These are phyloP conservation scores for Melanostoma mellinum DNA, from an alignment of 2,888 invertebrate species.

Conservation along the genomic window DNA sequence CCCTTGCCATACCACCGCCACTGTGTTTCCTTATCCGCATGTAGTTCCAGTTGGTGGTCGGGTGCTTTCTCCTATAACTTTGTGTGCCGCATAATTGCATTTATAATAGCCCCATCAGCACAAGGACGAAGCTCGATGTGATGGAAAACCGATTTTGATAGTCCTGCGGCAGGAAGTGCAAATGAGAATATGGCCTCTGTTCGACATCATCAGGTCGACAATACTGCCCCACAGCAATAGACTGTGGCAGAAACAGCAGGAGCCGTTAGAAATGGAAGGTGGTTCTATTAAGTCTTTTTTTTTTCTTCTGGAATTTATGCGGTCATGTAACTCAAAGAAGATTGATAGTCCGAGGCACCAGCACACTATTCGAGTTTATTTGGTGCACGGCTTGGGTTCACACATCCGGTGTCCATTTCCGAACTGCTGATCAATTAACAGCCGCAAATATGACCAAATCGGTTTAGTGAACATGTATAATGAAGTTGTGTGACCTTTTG, in stretches of 20 bases:
- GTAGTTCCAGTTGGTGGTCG: slow-evolving; percentile 31
- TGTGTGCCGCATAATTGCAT: slow-evolving; percentile 71
- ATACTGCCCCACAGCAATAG: neutral
- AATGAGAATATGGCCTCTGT: slow-evolving; percentile 40
- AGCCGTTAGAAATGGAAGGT: slow-evolving; percentile 2
- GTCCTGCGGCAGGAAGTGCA: slow-evolving; percentile 64
- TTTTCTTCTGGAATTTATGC: slow-evolving; percentile 10
- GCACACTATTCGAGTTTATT: slow-evolving; percentile 26
- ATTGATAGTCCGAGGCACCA: slow-evolving; percentile 44
- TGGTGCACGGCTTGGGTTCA: slow-evolving; percentile 43
- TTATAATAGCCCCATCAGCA: slow-evolving; percentile 53
- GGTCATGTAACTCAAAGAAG: slow-evolving; percentile 45
- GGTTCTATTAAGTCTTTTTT: neutral
- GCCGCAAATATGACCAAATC: slow-evolving; percentile 45
- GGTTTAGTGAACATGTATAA: slow-evolving; percentile 29
- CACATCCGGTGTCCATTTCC: slow-evolving; percentile 57
- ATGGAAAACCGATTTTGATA: slow-evolving; percentile 55
- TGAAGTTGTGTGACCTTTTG: slow-evolving; percentile 10
- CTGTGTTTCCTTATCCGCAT: neutral
- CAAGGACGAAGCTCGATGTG: slow-evolving; percentile 51
- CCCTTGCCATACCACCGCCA: neutral
- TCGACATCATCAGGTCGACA: slow-evolving; percentile 12
- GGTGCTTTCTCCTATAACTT: slow-evolving; percentile 20
- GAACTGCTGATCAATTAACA: slow-evolving; percentile 50
- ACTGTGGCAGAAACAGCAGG: neutral